Evolutionary conservation across 2,888 invertebrate species (phyloP).

Genomic region (Linnaemya vulpina): DNA sequence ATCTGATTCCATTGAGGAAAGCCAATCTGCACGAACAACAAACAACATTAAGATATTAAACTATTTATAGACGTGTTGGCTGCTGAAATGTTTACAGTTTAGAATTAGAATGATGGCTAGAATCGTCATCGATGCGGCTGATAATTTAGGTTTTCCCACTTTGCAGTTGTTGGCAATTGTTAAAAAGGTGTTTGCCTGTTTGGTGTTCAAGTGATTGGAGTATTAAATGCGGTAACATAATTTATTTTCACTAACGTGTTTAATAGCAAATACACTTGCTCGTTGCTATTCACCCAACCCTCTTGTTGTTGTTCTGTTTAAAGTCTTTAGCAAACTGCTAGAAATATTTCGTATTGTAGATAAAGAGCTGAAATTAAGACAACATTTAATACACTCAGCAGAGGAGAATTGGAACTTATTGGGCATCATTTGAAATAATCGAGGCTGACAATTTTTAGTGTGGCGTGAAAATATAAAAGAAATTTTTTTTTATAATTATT

Average conservation of each 20-base stretch:
- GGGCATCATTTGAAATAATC: too few relatives aligned
- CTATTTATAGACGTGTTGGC: neutral
- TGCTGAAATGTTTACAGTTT: neutral
- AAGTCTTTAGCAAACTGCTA: neutral
- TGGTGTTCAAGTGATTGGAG: slow-evolving; percentile 51
- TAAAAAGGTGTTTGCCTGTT: slow-evolving; percentile 19
- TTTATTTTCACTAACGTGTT: slow-evolving; percentile 58
- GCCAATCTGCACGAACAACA: slow-evolving; percentile 20
- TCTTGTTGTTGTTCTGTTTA: neutral
- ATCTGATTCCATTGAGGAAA: slow-evolving; percentile 48
- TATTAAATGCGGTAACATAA: slow-evolving; percentile 59
- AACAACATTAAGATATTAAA: slow-evolving; percentile 63
- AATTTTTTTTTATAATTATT: too few relatives aligned
- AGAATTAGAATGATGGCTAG: slow-evolving; percentile 45
- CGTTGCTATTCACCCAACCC: slow-evolving; percentile 1
- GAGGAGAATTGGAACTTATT: too few relatives aligned
- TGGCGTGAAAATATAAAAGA: too few relatives aligned
- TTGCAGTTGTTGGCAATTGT: neutral
- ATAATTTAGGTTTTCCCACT: slow-evolving; percentile 14
- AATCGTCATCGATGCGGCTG: slow-evolving; percentile 45
- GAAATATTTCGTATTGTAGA: neutral
- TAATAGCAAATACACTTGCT: slow-evolving; percentile 60
- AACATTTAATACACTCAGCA: neutral
- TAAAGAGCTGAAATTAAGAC: neutral
- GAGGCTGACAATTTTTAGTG: too few relatives aligned